Percentiles rank a stretch among this genome's conserved stretches.
Conservation (phyloP, 2,797 vertebrate species). For the Menidia menidia region DNA sequence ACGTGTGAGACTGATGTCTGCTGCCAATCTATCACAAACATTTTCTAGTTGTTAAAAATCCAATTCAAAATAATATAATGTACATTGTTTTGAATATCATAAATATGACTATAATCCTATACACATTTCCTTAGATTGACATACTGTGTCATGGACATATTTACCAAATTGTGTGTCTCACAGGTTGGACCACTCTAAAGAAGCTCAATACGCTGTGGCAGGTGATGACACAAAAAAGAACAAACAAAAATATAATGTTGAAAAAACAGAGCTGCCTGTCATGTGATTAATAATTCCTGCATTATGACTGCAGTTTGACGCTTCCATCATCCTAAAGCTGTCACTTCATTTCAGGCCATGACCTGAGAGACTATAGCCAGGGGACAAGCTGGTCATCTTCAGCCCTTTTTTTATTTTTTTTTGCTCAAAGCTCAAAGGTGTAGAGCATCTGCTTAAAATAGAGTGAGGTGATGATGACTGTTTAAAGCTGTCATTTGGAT, state of each 20-base stretch:
- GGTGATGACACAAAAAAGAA: constrained; percentile 13
- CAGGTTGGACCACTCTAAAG: background rate
- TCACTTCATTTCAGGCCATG: constrained; percentile 11
- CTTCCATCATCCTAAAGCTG: constrained; percentile 38
- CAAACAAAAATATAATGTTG: constrained; percentile 20
- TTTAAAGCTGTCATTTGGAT: constrained; percentile 9
- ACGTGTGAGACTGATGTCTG: too few relatives aligned
- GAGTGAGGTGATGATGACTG: constrained; percentile 6
- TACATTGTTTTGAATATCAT: too few relatives aligned
- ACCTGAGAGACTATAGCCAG: constrained; percentile 45
- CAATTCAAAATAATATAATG: too few relatives aligned
- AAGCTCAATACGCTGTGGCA: background rate
- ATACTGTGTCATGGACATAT: background rate
- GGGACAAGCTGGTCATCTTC: constrained; percentile 45
- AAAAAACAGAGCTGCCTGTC: constrained; percentile 33
- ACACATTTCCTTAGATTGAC: too few relatives aligned
- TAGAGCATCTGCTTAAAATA: constrained; percentile 16
- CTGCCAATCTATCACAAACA: too few relatives aligned
- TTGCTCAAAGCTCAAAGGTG: constrained; percentile 25
- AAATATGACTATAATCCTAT: too few relatives aligned
- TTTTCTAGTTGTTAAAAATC: too few relatives aligned
- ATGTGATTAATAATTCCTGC: constrained; percentile 28
- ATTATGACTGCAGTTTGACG: constrained; percentile 23
- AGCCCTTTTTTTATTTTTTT: constrained; percentile 9
- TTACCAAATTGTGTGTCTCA: background rate